Percentiles rank a stretch among this genome's conserved stretches.
These are phyloP conservation scores for Mechanitis messenoides DNA, from an alignment of 2,888 invertebrate genomes.

Conservation along the genomic window DNA sequence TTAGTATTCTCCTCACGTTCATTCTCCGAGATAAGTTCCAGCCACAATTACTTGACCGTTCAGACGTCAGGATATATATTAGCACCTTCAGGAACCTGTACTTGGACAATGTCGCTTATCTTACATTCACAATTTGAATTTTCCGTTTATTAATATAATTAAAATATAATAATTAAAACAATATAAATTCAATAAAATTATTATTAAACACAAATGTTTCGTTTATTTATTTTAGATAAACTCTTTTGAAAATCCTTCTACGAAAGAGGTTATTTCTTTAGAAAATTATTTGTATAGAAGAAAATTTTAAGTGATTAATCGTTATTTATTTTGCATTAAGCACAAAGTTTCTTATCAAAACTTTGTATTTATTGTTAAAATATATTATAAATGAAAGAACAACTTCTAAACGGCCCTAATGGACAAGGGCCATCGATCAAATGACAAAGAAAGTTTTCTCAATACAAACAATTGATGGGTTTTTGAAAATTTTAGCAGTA, in stretches of 20 bases:
- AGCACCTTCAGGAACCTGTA: constrained; percentile 62
- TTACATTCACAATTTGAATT: constrained; percentile 50
- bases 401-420: constrained; percentile 72
- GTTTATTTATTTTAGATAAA: constrained; percentile 6
- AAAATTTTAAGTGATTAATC: constrained; percentile 57
- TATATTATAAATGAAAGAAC: constrained; percentile 68
- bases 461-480: constrained; percentile 63
- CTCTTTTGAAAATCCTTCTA: constrained; percentile 10
- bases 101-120: constrained; percentile 43
- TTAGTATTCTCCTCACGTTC: constrained; percentile 67
- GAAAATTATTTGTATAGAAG: constrained; percentile 43
- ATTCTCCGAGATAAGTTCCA: constrained; percentile 71
- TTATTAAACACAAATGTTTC: too few species aligned
- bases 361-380: constrained; percentile 59
- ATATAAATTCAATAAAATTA: constrained; percentile 2
- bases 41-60: constrained; percentile 74
- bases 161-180: constrained; percentile 25
- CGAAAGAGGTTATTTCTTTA: constrained; percentile 30
- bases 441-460: constrained; percentile 68
- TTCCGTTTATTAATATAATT: neutral
- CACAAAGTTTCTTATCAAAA: constrained; percentile 52
- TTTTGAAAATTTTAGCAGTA: constrained; percentile 47
- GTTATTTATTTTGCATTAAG: constrained; percentile 49
- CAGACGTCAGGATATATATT: constrained; percentile 70
- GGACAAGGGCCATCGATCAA: constrained; percentile 74